phyloP scores from a whole-genome alignment of 2,797 vertebrate genomes.

The Distichodus sexfasciatus region DNA sequence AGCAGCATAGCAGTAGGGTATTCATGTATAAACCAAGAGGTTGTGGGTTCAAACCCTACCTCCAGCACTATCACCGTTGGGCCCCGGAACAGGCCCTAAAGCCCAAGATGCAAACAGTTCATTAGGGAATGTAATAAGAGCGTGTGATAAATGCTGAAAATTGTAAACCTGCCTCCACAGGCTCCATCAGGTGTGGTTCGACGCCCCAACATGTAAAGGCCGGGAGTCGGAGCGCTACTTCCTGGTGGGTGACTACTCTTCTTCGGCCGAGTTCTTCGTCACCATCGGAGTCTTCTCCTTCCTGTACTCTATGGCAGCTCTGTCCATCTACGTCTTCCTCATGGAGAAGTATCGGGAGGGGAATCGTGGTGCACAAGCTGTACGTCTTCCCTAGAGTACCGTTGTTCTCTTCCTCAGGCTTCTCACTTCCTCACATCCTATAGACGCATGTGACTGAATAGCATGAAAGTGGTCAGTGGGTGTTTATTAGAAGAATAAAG shows the following conservation, averaged over 20 bases:
- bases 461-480: too few species aligned
- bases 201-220: slow-evolving; percentile 74
- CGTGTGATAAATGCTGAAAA: too few species aligned
- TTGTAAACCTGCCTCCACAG: slow-evolving; percentile 58
- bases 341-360: slow-evolving; percentile 87
- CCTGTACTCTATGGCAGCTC: slow-evolving; percentile 81
- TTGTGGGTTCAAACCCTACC: too few species aligned
- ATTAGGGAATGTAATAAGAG: too few species aligned
- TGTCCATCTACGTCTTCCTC: slow-evolving; percentile 80
- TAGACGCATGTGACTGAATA: too few species aligned
- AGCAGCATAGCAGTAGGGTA: too few species aligned
- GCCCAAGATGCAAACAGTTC: too few species aligned
- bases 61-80: too few species aligned
- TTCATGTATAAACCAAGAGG: too few species aligned
- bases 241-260: slow-evolving; percentile 85
- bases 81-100: too few species aligned
- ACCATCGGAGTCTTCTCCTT: slow-evolving; percentile 87
- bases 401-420: neutral
- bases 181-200: slow-evolving; percentile 85
- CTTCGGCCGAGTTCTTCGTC: slow-evolving; percentile 88
- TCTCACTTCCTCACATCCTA: too few species aligned
- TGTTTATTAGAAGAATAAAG: too few species aligned
- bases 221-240: slow-evolving; percentile 62
- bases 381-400: slow-evolving; percentile 61
- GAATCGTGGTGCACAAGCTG: slow-evolving; percentile 83